phyloP scores from a whole-genome alignment of 2,113 vertebrate species.

The Chamaea fasciata region DNA sequence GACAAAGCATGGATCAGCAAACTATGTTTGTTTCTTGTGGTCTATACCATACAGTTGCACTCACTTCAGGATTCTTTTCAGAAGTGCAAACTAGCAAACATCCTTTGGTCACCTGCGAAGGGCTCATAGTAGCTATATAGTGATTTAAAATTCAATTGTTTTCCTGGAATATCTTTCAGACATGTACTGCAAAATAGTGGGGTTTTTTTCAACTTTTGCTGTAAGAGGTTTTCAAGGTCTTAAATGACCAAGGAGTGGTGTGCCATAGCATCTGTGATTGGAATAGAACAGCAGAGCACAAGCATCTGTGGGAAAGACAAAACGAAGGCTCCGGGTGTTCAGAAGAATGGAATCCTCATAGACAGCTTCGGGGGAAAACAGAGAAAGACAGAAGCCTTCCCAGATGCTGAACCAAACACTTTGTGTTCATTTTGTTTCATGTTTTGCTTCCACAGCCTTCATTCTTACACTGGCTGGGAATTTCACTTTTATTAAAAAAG shows the following conservation, averaged over 20 bases:
- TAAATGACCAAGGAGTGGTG: neutral
- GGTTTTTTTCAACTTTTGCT: neutral
- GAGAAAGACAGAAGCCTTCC: neutral
- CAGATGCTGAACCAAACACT: neutral
- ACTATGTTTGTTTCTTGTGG: neutral
- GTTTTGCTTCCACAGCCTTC: neutral
- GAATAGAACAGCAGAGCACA: neutral
- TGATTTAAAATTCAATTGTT: neutral
- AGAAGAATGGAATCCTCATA: neutral
- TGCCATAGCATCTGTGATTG: neutral
- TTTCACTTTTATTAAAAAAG: neutral
- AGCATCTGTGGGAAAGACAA: neutral
- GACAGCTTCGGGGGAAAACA: neutral
- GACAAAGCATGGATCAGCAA: neutral
- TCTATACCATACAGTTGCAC: neutral
- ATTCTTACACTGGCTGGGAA: neutral
- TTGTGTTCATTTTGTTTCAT: neutral
- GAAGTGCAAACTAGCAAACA: neutral
- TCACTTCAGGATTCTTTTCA: neutral
- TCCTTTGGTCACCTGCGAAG: neutral
- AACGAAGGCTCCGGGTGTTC: neutral
- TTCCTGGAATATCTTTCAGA: neutral
- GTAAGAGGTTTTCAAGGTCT: neutral
- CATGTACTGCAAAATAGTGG: neutral
- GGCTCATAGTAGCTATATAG: neutral